A percentile compares a stretch with the other conserved stretches of the same genome.
Conservation (phyloP, 1,140 invertebrate genomes). For the Propsilocerus akamusi region DNA sequence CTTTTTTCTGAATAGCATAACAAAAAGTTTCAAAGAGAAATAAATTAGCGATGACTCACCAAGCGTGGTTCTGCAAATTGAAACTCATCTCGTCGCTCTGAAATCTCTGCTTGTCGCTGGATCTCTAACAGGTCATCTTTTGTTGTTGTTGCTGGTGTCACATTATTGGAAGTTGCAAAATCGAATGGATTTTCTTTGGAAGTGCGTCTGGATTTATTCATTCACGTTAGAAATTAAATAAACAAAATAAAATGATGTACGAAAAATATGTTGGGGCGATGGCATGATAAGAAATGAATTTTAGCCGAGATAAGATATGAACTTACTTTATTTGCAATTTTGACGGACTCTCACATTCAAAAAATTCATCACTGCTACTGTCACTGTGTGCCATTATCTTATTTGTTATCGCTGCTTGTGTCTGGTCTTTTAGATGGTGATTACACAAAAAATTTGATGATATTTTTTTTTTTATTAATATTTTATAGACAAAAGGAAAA, state of each 20-base stretch:
- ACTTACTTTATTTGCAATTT: background rate
- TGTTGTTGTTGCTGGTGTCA: background rate
- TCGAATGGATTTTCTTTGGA: too few relatives aligned
- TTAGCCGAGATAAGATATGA: background rate
- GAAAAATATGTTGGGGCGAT: too few relatives aligned
- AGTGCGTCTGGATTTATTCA: too few relatives aligned
- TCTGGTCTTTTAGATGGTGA: too few relatives aligned
- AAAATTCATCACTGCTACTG: background rate
- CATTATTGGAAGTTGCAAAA: too few relatives aligned
- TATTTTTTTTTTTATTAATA: too few relatives aligned
- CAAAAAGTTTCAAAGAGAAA: background rate
- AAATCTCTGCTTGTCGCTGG: background rate
- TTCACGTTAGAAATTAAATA: too few relatives aligned
- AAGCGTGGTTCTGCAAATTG: background rate
- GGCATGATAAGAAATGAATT: background rate
- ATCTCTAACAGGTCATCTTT: background rate
- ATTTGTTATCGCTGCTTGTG: too few relatives aligned
- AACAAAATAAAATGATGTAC: too few relatives aligned
- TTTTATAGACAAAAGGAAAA: too few relatives aligned
- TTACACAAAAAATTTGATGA: too few relatives aligned
- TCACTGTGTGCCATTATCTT: background rate
- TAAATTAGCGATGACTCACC: background rate
- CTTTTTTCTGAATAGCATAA: background rate
- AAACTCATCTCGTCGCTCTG: background rate
- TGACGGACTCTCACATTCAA: background rate